Percentiles rank a stretch among this genome's conserved stretches.
Conservation (phyloP, 2,888 invertebrate species). For the Cotesia congregata region DNA sequence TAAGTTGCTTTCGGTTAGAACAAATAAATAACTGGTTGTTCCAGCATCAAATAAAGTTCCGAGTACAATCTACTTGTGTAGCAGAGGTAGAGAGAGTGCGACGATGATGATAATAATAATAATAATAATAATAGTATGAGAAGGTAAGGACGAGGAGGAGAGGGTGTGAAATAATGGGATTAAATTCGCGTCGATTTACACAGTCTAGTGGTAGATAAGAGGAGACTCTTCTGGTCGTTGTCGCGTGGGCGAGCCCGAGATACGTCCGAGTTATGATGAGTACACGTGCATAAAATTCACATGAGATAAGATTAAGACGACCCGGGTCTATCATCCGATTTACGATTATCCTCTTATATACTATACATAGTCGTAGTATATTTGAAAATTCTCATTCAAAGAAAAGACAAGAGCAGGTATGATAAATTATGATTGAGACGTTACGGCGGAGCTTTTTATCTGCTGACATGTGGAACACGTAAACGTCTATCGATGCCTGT, state of each 20-base stretch:
- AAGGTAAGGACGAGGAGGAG: background rate
- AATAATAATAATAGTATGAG: no score
- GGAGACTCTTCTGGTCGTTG: background rate
- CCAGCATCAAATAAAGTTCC: background rate
- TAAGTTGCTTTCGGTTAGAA: no score
- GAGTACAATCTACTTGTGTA: background rate
- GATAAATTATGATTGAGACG: constrained; percentile 38
- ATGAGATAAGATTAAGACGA: constrained; percentile 36
- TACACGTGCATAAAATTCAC: constrained; percentile 49
- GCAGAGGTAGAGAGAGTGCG: no score
- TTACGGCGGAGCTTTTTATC: constrained; percentile 5
- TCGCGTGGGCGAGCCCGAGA: constrained; percentile 18
- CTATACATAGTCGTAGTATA: background rate
- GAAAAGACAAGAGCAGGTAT: background rate
- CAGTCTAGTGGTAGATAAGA: constrained; percentile 26
- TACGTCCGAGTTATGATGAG: constrained; percentile 50
- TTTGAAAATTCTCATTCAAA: background rate
- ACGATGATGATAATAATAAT: no score
- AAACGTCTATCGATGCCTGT: background rate
- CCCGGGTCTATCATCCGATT: constrained; percentile 31
- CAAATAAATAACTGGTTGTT: no score
- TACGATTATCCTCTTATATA: constrained; percentile 34
- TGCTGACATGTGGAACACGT: constrained; percentile 1
- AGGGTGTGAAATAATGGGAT: constrained; percentile 12
- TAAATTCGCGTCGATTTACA: constrained; percentile 27